Base-by-base conservation (phyloP, 2,797 vertebrate genomes). In the Eulemur coronatus region DNA sequence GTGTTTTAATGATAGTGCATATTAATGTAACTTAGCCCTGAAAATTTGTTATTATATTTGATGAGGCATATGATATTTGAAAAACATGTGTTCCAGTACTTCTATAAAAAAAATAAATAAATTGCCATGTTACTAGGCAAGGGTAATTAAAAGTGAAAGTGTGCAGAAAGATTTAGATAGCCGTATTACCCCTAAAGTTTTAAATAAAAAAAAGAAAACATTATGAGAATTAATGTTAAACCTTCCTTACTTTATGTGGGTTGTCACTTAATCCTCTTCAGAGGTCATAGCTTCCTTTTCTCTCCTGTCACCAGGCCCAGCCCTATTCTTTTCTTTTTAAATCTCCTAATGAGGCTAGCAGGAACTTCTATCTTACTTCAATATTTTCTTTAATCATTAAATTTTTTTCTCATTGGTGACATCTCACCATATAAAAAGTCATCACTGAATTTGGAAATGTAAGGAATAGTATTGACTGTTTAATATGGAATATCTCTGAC, bases 41-140 rank as follows among this genome's bases (percentile, higher is more conserved):
- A 50, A 96, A 92, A 79, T 88, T 38, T 41, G 91, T 69, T 11
- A 18, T 41, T 30, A 11, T 50, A 30, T 90, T 50, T 17, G 22
- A 2, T 55, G 69, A 95, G 24, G 15, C 20, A n/a, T 17, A 20
- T n/a, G 46, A 57, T 88, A 3, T 89, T 85, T 91, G 67, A 26
- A 70, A n/a, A 80, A 20, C 43, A 82, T n/a, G 0, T 35, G 43
- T 69, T 80, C 7, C 18, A 43, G 33, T 13, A 28, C 35, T 4
- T 46, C 33, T 97, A 1, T 86, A 87, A 61, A 80, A 97, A 89
- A 75, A n/a, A 13, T 97, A 90, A 76, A 33, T 41, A 18, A 26
- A 6, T 33, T 28, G 4, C 4, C 59, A 0, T 65, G 30, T 93
- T 84, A 35, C 14, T 87, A 65, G 20, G 57, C 13, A 65, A 73